Base-by-base conservation (phyloP, 2,888 invertebrate species). In the Chrysolina haemoptera region DNA sequence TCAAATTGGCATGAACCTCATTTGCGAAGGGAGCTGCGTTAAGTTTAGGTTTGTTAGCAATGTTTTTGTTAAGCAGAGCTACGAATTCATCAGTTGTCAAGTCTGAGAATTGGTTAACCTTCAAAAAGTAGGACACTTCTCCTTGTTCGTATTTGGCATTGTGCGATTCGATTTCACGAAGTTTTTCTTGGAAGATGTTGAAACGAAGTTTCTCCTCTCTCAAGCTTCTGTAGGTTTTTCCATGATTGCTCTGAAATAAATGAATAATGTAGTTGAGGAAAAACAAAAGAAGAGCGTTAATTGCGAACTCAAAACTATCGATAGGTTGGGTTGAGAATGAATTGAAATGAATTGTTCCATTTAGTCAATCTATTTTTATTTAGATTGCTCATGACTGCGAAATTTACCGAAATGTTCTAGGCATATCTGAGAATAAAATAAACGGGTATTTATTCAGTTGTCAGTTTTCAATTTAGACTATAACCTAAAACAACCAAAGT, bases 61-160 rank as follows among this genome's bases (percentile, higher is more conserved):
- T 50, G 18, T 68, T 48, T 12, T 46, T 59, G 14, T 62, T 70
- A 18, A 62, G 40, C 9, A 63, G 14, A 53, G 48, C 66, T 8
- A n/a, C 35, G 62, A 73, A 69, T 59, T 76, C 75, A 18, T 75
- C 74, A 14, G 18, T 22, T 16, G 77, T 77, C 62, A 76, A 41
- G 55, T 77, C 77, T 41, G 77, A 40, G 62, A 76, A 77, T 68
- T 73, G 62, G 18, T 68, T 77, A 11, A 77, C 68, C 5, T 63
- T 74, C 53, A 67, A 55, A 12, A 64, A 68, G 65, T 69, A 76
- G n/a, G 73, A 67, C 1, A 40, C 43, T 64, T 71, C 68, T 12
- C 77, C 77, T 8, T 27, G 20, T 27, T 71, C 67, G 64, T 76
- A 77, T 69, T 68, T 70, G 11, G 40, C 70, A 18, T 77, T 77